Percentiles rank a stretch among this genome's conserved stretches.
Conservation (phyloP, 2,113 vertebrate species). For the Sorex fumeus region DNA sequence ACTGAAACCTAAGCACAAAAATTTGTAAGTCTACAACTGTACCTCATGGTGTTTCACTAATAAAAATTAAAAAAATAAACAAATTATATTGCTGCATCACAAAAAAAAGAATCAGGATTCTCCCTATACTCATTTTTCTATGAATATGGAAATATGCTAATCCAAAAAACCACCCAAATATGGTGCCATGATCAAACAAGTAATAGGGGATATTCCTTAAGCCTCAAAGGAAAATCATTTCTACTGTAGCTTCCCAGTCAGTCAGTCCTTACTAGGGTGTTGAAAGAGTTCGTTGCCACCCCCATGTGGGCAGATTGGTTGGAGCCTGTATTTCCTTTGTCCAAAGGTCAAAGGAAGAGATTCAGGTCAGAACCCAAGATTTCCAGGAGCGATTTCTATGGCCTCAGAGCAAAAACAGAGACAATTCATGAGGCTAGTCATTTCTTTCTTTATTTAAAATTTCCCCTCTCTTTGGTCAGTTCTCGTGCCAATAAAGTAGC, state of each 20-base stretch:
- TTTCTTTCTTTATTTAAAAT: not conserved
- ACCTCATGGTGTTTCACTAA: too few species aligned
- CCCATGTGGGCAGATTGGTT: not conserved
- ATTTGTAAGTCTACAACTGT: too few species aligned
- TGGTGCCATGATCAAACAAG: not conserved
- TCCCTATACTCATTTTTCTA: not conserved
- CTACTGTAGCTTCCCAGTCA: conserved; percentile 54
- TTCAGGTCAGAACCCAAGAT: conserved; percentile 20
- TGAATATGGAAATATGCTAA: not conserved
- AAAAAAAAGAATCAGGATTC: not conserved
- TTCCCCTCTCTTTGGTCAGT: not conserved
- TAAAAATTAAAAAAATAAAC: too few species aligned
- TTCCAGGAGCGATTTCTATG: conserved; percentile 10
- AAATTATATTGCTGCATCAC: too few species aligned
- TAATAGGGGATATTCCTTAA: conserved; percentile 58
- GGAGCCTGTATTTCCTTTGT: conserved; percentile 31
- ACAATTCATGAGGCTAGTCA: rapidly evolving
- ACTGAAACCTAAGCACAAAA: too few species aligned
- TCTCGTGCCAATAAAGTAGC: not conserved
- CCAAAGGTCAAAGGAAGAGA: not conserved
- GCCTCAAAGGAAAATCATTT: conserved; percentile 68
- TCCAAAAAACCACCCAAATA: conserved; percentile 21
- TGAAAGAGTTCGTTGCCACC: not conserved
- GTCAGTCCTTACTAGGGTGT: conserved; percentile 58
- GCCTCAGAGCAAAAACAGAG: not conserved